These are phyloP conservation scores for Trichogramma pretiosum DNA, from an alignment of 1,140 invertebrate species.

Conservation along the genomic window DNA sequence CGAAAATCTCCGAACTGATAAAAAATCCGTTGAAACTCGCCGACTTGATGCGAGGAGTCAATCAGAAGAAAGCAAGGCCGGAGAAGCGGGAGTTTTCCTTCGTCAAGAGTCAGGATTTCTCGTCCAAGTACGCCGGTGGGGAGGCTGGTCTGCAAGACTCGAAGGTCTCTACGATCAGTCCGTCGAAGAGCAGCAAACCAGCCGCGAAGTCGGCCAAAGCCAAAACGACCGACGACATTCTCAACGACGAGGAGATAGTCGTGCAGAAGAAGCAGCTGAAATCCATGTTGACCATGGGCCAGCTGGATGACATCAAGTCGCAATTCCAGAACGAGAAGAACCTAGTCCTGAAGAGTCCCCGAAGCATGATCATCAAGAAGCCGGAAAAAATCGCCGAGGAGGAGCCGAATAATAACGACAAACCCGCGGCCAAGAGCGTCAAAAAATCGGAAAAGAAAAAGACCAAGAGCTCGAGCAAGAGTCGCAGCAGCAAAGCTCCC, in stretches of 20 bases:
- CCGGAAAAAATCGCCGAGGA: background rate
- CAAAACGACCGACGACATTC: background rate
- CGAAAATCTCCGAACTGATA: too few relatives aligned
- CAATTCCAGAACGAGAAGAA: background rate
- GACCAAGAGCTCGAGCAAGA: too few relatives aligned
- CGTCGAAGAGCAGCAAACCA: background rate
- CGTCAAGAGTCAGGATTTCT: background rate
- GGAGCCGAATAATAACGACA: background rate
- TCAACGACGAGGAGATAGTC: background rate
- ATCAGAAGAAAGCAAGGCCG: too few relatives aligned
- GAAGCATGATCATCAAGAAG: background rate
- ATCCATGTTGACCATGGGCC: background rate
- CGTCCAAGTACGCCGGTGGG: background rate
- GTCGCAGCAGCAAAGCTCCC: too few relatives aligned
- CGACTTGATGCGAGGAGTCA: too few relatives aligned
- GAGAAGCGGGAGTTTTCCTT: too few relatives aligned
- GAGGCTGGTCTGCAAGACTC: background rate
- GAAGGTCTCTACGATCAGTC: background rate
- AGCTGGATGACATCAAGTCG: background rate
- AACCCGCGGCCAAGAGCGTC: too few relatives aligned
- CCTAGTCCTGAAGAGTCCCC: background rate
- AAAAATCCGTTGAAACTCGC: too few relatives aligned
- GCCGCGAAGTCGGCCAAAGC: background rate
- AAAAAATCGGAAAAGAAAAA: too few relatives aligned
- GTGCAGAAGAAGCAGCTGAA: constrained; percentile 7